phyloP scores from a whole-genome alignment of 2,113 vertebrate genomes.

The Gnathonemus echidnorhynchus region DNA sequence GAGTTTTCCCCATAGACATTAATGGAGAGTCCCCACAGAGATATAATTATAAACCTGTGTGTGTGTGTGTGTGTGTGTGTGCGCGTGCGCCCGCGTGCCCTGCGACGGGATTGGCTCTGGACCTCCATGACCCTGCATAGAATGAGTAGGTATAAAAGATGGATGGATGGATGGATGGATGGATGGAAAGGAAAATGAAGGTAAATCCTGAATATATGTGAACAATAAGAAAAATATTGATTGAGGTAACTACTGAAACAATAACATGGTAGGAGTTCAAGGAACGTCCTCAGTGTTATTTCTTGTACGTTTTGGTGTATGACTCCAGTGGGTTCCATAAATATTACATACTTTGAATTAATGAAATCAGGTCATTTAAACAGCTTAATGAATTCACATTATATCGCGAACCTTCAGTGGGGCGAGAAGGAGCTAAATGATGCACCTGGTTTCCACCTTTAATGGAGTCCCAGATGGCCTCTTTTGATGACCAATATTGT shows the following conservation, averaged over 20 bases:
- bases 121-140: no score
- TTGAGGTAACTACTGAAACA: not conserved
- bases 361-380: conserved; percentile 6
- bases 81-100: no score
- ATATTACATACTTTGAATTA: not conserved
- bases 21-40: not conserved
- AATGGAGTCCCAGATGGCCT: conserved; percentile 4
- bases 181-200: not conserved
- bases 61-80: no score
- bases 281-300: not conserved
- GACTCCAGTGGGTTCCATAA: not conserved
- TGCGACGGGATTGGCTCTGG: no score
- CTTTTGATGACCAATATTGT: conserved; percentile 10
- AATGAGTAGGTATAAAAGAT: no score
- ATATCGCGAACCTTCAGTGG: not conserved
- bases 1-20: not conserved
- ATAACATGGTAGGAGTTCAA: not conserved
- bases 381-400: conserved; percentile 10
- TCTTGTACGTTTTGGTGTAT: not conserved
- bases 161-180: not conserved
- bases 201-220: not conserved
- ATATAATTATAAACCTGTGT: not conserved
- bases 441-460: not conserved
- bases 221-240: not conserved
- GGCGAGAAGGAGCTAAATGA: not conserved